phyloP scores from a whole-genome alignment of 2,113 vertebrate species.

The Scalopus aquaticus region DNA sequence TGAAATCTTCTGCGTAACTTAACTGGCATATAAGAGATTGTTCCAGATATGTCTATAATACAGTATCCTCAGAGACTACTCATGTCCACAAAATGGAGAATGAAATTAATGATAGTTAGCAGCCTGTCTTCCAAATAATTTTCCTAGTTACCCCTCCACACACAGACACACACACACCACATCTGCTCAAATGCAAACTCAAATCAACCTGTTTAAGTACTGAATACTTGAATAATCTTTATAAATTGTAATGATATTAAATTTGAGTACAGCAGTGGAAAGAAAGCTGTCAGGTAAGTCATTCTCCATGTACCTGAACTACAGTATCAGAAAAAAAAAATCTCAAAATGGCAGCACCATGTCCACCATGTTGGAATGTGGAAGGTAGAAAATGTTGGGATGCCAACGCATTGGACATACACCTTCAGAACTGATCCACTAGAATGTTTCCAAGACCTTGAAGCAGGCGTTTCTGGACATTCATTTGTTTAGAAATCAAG shows the following conservation, averaged over 20 bases:
- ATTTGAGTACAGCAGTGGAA: not conserved
- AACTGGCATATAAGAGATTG: not conserved
- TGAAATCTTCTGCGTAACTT: not conserved
- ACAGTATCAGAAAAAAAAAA: not conserved
- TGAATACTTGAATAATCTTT: not conserved
- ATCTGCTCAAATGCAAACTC: not conserved
- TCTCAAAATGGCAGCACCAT: not conserved
- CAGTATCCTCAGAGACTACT: not conserved
- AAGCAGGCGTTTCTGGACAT: constrained; percentile 43
- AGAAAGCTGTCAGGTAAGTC: not conserved
- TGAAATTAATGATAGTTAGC: not conserved
- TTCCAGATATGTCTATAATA: not conserved
- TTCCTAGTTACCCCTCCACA: not conserved
- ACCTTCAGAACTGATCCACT: not conserved
- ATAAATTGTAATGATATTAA: not conserved
- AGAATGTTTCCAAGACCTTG: not conserved
- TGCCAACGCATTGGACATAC: rapidly evolving
- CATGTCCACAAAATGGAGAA: not conserved
- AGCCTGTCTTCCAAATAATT: not conserved
- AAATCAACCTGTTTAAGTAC: not conserved
- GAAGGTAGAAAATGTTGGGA: not conserved
- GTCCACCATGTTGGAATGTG: not conserved
- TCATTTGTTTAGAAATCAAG: constrained; percentile 23
- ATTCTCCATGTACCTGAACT: not conserved
- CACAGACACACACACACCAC: rapidly evolving